A percentile compares a stretch with the other conserved stretches of the same genome.
Evolutionary conservation across 2,888 invertebrate genomes (phyloP).

Genomic region (Steromphala cineraria): DNA sequence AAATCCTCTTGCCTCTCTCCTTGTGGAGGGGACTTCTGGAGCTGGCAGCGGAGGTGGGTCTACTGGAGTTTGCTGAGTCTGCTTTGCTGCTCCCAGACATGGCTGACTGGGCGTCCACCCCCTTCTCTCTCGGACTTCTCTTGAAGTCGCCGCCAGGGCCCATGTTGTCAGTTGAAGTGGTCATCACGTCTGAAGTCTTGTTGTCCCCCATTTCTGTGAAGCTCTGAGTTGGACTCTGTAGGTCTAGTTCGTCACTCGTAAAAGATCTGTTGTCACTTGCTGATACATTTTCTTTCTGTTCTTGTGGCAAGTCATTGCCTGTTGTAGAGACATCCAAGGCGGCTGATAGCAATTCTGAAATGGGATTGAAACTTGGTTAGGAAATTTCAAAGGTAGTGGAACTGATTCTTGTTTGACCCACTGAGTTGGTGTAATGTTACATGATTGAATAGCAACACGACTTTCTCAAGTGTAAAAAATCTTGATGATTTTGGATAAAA

Average conservation of each 20-base stretch:
- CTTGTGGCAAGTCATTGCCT: not conserved
- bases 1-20: conserved; percentile 20
- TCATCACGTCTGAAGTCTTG: not conserved
- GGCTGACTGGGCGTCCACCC: conserved; percentile 29
- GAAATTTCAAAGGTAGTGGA: too few relatives aligned
- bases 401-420: too few relatives aligned
- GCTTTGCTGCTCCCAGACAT: conserved; percentile 37
- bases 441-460: too few relatives aligned
- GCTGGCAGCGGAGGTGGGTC: conserved; percentile 42
- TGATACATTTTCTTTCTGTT: conserved; percentile 3
- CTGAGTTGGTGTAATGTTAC: too few relatives aligned
- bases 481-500: too few relatives aligned
- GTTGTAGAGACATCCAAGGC: conserved; percentile 7
- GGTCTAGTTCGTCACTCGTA: not conserved
- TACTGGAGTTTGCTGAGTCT: conserved; percentile 37
- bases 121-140: not conserved
- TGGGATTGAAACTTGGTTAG: too few relatives aligned
- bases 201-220: not conserved
- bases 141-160: not conserved
- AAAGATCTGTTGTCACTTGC: not conserved
- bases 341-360: not conserved
- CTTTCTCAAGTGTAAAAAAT: too few relatives aligned
- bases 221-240: not conserved
- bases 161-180: not conserved
- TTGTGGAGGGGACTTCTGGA: conserved; percentile 39